phyloP scores from a whole-genome alignment of 2,797 vertebrate species.

The Austrolebias charrua region DNA sequence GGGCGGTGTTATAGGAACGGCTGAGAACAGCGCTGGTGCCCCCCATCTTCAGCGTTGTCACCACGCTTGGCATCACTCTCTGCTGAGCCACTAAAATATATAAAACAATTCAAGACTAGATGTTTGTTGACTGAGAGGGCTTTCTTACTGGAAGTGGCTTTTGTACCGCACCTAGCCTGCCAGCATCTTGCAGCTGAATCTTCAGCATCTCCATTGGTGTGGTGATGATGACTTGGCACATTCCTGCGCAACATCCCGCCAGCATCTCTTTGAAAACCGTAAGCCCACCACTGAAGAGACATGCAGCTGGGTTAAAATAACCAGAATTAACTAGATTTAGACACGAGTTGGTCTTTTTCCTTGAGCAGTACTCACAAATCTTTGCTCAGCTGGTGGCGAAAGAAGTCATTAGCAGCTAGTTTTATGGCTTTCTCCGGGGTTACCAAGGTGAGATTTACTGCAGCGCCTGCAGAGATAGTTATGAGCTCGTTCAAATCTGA shows the following conservation, averaged over 20 bases:
- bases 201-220: constrained; percentile 90
- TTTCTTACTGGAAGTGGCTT: background rate
- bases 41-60: constrained; percentile 76
- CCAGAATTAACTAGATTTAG: no score
- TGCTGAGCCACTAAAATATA: constrained; percentile 78
- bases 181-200: constrained; percentile 87
- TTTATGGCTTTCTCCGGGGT: constrained; percentile 87
- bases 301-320: constrained; percentile 1
- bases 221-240: constrained; percentile 85
- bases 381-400: constrained; percentile 80
- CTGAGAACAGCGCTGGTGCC: constrained; percentile 73
- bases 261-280: constrained; percentile 84
- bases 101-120: background rate
- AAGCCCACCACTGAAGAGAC: constrained; percentile 67
- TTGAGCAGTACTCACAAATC: constrained; percentile 72
- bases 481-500: background rate
- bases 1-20: constrained; percentile 77
- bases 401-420: constrained; percentile 85
- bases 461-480: constrained; percentile 72
- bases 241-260: constrained; percentile 85
- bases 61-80: constrained; percentile 71
- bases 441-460: constrained; percentile 85
- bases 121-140: background rate
- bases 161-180: constrained; percentile 75
- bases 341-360: background rate